Base-by-base conservation (phyloP, 2,888 invertebrate species). In the Sarcophaga carnaria region DNA sequence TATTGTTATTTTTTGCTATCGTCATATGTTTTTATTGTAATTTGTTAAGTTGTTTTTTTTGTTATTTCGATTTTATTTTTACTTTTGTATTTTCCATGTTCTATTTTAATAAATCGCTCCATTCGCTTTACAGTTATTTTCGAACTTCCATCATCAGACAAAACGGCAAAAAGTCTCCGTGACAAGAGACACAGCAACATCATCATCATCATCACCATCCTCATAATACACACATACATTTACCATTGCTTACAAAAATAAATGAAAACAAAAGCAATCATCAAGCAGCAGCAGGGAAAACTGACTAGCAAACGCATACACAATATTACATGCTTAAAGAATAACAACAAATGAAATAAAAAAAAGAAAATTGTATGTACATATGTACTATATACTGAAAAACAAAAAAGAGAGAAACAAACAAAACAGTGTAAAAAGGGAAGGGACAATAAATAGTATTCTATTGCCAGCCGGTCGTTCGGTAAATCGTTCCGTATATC, bases 111-210 rank as follows among this genome's bases (percentile, higher is more conserved):
- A 78, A 83, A 79, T 78, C 59, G 54, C 54, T 14, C 54, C 3
- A 17, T 54, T 14, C 59, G 67, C 84, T 84, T 79, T 87, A 87
- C 87, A 87, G 87, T 87, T 87, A 87, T 79, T 84, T 87, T 76
- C 79, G 63, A 72, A 80, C 86, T 81, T 87, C 75, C 78, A 79
- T 75, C 76, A 81, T 78, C 72, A 75, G 70, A 75, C 70, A 59
- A 76, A 17, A 75, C 79, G 25, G 69, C 64, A 70, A 59, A 83
- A 78, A 80, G 79, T 76, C 37, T 76, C 76, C 62, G 66, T 49
- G 64, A 70, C 72, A 70, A 74, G 62, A 67, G 62, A 81, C 69
- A 69, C 75, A 62, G 20, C n/a, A 49, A 27, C 37, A 27, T 60
- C 60, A 45, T 76, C 76, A 71, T 66, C 59, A 67, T 69, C 71